Base-by-base conservation (phyloP, 2,797 vertebrate species). In the Aeoliscus strigatus region DNA sequence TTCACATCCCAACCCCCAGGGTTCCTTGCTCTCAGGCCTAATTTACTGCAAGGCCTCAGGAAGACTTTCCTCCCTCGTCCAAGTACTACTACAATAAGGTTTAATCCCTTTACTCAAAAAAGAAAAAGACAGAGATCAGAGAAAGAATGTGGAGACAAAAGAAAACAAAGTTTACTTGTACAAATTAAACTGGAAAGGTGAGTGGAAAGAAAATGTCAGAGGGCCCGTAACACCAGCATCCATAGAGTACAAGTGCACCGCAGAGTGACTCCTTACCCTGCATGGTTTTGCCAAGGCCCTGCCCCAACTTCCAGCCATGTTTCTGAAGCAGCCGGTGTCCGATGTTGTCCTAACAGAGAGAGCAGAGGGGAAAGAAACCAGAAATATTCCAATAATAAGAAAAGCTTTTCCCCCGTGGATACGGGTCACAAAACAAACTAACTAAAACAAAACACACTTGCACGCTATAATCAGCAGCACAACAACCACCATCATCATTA, bases 371-470 rank as follows among this genome's bases (percentile, higher is more conserved):
- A 94, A 90, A 94, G 84, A 94, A 83, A 97, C 93, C 92, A 93
- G 93, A 95, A 94, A 97, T 94, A 97, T 93, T 97, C 94, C 95
- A 93, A 93, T 96, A 98, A 97, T 97, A 97, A 92, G 94, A 95
- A 89, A 86, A 88, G 90, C 92, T 91, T 92, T 92, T 91, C 88
- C 87, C 90, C 82, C 21, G 79, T 79, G 74, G 51, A 81, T 74
- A 86, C 75, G 82, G 82, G 44, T 75, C 42, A 76, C 27, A 54
- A 66, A 32, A 55, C 31, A 49, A 33, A 72, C 29, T 64, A 61
- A 65, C 52, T 15, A 39, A 65, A 71, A 53, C 18, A 44, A 66
- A 37, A 61, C 81, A 85, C 65, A 85, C 80, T 80, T 65, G 80
- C 75, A 83, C 79, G n/a, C 79, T 58, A 80, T 79, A 78, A 79